A percentile compares a stretch with the other conserved stretches of the same genome.
Conservation (phyloP, 2,113 vertebrate species). For the Trichomycterus rosablanca region DNA sequence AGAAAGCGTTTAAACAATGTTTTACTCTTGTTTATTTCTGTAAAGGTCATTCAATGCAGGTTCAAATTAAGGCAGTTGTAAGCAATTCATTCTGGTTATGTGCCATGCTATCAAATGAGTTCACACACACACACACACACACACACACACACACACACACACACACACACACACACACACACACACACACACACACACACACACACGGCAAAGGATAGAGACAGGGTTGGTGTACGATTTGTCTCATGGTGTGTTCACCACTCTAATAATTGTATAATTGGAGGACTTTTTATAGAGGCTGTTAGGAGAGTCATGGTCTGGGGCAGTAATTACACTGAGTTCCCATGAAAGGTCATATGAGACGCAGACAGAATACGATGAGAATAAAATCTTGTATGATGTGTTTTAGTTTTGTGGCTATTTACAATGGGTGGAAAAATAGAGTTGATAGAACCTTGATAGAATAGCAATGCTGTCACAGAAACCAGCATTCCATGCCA, state of each 20-base stretch:
- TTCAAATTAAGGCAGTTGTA: constrained; percentile 53
- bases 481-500: no score
- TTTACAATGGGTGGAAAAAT: constrained; percentile 17
- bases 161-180: no score
- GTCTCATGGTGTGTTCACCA: constrained; percentile 16
- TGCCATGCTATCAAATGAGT: constrained; percentile 6
- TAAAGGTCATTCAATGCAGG: constrained; percentile 59
- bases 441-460: background rate
- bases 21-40: constrained; percentile 52
- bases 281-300: constrained; percentile 46
- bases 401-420: constrained; percentile 13
- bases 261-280: constrained; percentile 34
- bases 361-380: constrained; percentile 4
- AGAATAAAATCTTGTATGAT: constrained; percentile 25
- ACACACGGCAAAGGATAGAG: no score
- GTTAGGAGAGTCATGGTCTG: constrained; percentile 38
- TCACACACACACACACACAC: background rate
- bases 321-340: constrained; percentile 46
- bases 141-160: constrained; percentile 5
- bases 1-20: no score
- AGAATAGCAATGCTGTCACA: no score
- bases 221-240: constrained; percentile 11
- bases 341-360: constrained; percentile 44
- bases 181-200: no score
- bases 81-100: constrained; percentile 16